Evolutionary conservation across 2,888 invertebrate genomes (phyloP).

Genomic region (Netelia fuscicornis): DNA sequence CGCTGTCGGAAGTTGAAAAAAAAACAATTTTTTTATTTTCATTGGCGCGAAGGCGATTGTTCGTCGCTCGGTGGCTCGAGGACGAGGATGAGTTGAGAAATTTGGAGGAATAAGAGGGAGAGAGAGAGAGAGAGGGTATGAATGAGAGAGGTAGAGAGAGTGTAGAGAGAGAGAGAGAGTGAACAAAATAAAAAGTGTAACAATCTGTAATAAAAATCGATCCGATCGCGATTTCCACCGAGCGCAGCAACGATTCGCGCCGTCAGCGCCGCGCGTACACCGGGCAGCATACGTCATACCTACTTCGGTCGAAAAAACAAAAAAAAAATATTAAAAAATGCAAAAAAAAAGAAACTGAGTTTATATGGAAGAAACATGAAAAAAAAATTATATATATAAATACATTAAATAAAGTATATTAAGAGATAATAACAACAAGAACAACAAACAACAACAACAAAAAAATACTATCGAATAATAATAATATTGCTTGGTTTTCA

Average conservation of each 20-base stretch:
- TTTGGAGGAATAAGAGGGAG: not conserved
- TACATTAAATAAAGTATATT: conserved; percentile 85
- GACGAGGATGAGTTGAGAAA: conserved; percentile 15
- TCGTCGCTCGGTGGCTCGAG: conserved; percentile 34
- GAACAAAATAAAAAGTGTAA: conserved; percentile 47
- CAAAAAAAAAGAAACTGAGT: conserved; percentile 76
- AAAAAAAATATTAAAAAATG: conserved; percentile 60
- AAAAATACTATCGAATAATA: conserved; percentile 78
- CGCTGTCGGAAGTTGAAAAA: conserved; percentile 70
- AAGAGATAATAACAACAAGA: conserved; percentile 83
- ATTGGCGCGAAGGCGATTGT: conserved; percentile 62
- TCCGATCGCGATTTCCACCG: conserved; percentile 25
- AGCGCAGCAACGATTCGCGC: conserved; percentile 56
- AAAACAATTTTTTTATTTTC: conserved; percentile 43
- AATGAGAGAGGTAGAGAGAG: not conserved
- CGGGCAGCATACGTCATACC: conserved; percentile 81
- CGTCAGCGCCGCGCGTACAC: conserved; percentile 74
- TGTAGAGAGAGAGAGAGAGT: not conserved
- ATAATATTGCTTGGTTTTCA: conserved; percentile 86
- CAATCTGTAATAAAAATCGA: conserved; percentile 45
- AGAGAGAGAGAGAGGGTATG: too few species aligned
- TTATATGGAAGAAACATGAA: conserved; percentile 79
- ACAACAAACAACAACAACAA: conserved; percentile 80
- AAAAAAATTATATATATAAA: conserved; percentile 77
- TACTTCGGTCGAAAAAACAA: conserved; percentile 78